These are phyloP conservation scores for Apis mellifera DNA, from an alignment of 1,140 invertebrate species.

Conservation along the genomic window Amel_HAv3.1 CM009935.2:5061501-5062000, in stretches of 20 bases:
- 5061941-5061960: conserved; percentile 9
- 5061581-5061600: not conserved
- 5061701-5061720: too few relatives aligned
- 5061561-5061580: not conserved
- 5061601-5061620: not conserved
- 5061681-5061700: too few relatives aligned
- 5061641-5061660: too few relatives aligned
- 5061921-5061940: not conserved
- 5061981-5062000: too few relatives aligned
- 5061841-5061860: conserved; percentile 1
- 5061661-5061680: not conserved
- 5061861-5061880: not conserved
- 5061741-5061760: not conserved
- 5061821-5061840: conserved; percentile 12
- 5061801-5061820: conserved; percentile 16
- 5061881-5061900: conserved; percentile 25
- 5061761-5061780: not conserved
- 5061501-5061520: not conserved
- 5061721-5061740: conserved; percentile 7
- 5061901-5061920: conserved; percentile 6
- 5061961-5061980: not conserved
- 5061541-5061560: too few relatives aligned
- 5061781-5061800: not conserved
- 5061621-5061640: not conserved
- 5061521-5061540: not conserved